Evolutionary conservation across 2,888 invertebrate species (phyloP).

Genomic region (Ganaspis brasiliensis): DNA sequence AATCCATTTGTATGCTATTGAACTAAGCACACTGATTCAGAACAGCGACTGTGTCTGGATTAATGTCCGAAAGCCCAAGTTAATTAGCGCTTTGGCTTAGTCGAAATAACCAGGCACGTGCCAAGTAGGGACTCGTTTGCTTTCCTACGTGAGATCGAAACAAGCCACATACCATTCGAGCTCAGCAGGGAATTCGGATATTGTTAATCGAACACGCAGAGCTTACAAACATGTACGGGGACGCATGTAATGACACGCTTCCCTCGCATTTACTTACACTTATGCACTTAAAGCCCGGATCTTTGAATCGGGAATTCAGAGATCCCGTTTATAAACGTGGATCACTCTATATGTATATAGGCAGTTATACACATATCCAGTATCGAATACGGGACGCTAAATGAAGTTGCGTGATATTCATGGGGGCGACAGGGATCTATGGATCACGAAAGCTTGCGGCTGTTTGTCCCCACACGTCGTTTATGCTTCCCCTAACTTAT

Average conservation of each 20-base stretch:
- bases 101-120: conserved; percentile 40
- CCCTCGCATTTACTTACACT: conserved; percentile 26
- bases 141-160: conserved; percentile 27
- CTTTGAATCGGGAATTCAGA: conserved; percentile 1
- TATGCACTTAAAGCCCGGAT: conserved; percentile 38
- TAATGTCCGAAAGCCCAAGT: conserved; percentile 37
- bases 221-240: conserved; percentile 7
- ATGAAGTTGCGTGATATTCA: not conserved
- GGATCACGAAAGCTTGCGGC: conserved; percentile 7
- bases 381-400: no score
- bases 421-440: not conserved
- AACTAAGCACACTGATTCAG: conserved; percentile 22
- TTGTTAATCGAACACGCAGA: conserved; percentile 35
- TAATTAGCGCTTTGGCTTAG: conserved; percentile 34
- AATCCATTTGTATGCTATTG: conserved; percentile 29
- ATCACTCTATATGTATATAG: no score
- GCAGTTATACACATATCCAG: no score
- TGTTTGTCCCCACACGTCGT: not conserved
- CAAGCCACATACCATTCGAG: conserved; percentile 1
- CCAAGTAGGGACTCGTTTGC: conserved; percentile 39
- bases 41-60: conserved; percentile 25
- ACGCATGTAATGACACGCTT: conserved; percentile 19
- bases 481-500: conserved; percentile 16
- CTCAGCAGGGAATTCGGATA: conserved; percentile 19
- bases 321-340: not conserved